Evolutionary conservation across 2,888 invertebrate genomes (phyloP), one percentile per base, ranked within the genome.

Genomic region (Meandrusa payeni): DNA sequence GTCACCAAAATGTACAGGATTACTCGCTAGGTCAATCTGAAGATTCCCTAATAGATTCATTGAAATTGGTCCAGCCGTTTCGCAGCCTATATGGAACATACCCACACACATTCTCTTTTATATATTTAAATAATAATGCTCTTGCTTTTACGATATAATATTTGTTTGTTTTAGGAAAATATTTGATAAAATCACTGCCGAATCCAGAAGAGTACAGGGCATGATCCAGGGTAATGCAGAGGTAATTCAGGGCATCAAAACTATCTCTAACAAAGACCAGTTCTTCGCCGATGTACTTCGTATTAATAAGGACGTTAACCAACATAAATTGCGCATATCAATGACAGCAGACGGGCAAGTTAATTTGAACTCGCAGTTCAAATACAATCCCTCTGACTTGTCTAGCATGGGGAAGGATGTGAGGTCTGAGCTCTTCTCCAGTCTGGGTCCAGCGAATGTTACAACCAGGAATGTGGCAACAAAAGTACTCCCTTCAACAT

Each of bases 111-210:
- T n/a, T n/a, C n/a, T n/a, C n/a, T n/a, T n/a, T n/a, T n/a, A n/a
- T n/a, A n/a, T n/a, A n/a, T n/a, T n/a, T n/a, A n/a, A n/a, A n/a
- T n/a, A n/a, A n/a, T n/a, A n/a, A n/a, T n/a, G n/a, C n/a, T n/a
- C n/a, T n/a, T n/a, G n/a, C n/a, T n/a, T n/a, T n/a, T n/a, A n/a
- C n/a, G n/a, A n/a, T n/a, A n/a, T 15, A 15, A 15, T 43, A 4
- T 7, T 41, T 34, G 28, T 13, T 42, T 53, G 15, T 69, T 70
- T 2, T 70, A 90, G 91, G 51, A 90, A 87, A 86, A 89, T 89
- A 38, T 90, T 90, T 55, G 88, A 89, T 56, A 90, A 90, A 65
- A 61, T 90, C 53, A 74, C 87, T 56, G 90, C 89, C 1, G 89
- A 90, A 57, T 88, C 90, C 0, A 70, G 90, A 9, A 63, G 88